Base-by-base conservation (phyloP, 2,113 vertebrate genomes). In the Acrocephalus arundinaceus region DNA sequence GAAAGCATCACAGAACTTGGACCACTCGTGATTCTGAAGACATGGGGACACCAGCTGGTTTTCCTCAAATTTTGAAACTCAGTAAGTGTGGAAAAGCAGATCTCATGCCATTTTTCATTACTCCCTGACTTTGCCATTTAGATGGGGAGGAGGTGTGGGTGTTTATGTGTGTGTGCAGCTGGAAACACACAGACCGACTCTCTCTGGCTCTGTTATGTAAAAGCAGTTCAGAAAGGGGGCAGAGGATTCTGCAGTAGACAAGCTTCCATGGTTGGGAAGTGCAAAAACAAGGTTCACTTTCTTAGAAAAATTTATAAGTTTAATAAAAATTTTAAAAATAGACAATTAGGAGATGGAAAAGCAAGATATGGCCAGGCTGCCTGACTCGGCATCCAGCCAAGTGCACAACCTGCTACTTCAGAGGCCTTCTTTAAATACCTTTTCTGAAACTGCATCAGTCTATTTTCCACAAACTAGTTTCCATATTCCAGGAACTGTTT, bases 11-110 rank as follows among this genome's bases (percentile, higher is more conserved):
- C 33, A 20, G 31, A 72, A 25, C 31, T 18, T 18, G 17, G 27
- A 51, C 11, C 0, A 0, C 12, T 59, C 0, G 0, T 45, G 31
- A 24, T 70, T 39, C n/a, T 7, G 67, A 63, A 85, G 45, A 21
- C 48, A 7, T 2, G 13, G 30, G 12, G 46, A 14, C 25, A 67
- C 7, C 12, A 65, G 12, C 16, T 39, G 49, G 6, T 63, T 61
- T 57, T 54, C 21, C 15, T 27, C 8, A 43, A 17, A 12, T 19
- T 11, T 13, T 1, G 8, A 58, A 91, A 39, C 7, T 37, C 24
- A 7, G 1, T 18, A 37, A 23, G 7, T 4, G 3, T 51, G 37
- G 46, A 41, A 61, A 66, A 62, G 33, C 28, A 63, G 6, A n/a
- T 89, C 16, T 48, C 8, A 54, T 74, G 28, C 11, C 8, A 20